Base-by-base conservation (phyloP, 2,888 invertebrate genomes). In the Rhagophthalmus giganteus region DNA sequence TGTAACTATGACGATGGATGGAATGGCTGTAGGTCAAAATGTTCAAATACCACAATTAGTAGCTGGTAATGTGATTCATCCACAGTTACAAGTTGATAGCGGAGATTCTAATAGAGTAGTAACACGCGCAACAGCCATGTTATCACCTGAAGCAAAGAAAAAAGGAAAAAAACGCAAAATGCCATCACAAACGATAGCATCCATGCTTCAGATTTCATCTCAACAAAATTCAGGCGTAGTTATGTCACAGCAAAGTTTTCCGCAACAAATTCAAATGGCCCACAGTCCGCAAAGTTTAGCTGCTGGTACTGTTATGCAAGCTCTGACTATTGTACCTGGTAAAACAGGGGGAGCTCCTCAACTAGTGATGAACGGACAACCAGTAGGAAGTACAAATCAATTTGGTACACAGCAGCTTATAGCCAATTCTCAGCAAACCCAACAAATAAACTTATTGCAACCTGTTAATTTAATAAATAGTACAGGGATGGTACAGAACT, bases 401-500 rank as follows among this genome's bases (percentile, higher is more conserved):
- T 83, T 83, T 66, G 81, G 83, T 35, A 79, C 84, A 2, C 86
- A 86, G 66, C 86, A 85, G 64, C 79, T 86, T 34, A 86, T 89
- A 49, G 79, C 88, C 5, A 61, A 78, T 62, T 72, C 73, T 11
- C 73, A 73, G 62, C 72, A 73, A 16, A 57, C 71, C 1, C 79
- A 79, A 54, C 84, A 88, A 68, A 88, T 87, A 20, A 87, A 90
- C 71, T 76, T 90, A 30, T 73, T 88, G 1, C 91, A 91, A 69
- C 91, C 91, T 0, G 87, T 91, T 20, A 90, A 90, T 75, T 75
- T 91, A 55, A 81, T 90, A 51, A 89, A 88, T 44, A 82, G 84
- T 35, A 77, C 83, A 24, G 82, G 83, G 2, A 83, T 86, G 49
- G 84, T 88, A 58, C 85, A 86, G 37, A 88, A 88, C 68, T 87